These are phyloP conservation scores for Gobiocypris rarus DNA, from an alignment of 2,113 vertebrate species.

Conservation along the genomic window DNA sequence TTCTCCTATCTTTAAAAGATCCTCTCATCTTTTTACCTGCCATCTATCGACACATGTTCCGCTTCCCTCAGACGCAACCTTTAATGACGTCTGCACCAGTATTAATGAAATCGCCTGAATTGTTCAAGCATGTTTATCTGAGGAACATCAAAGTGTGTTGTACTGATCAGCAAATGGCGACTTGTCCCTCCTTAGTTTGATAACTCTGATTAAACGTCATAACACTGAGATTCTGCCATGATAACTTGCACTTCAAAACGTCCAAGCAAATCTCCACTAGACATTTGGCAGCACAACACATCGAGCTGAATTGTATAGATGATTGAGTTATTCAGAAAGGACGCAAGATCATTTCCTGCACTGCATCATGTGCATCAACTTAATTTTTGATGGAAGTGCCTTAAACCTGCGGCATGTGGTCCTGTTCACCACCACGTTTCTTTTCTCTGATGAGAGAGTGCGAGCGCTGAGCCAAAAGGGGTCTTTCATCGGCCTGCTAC, in stretches of 20 bases:
- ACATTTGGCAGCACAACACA: constrained; percentile 66
- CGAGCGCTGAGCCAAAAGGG: constrained; percentile 52
- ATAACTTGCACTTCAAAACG: constrained; percentile 59
- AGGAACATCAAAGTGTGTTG: constrained; percentile 69
- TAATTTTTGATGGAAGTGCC: constrained; percentile 46
- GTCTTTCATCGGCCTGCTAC: constrained; percentile 66
- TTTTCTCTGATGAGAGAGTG: constrained; percentile 43
- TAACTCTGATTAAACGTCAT: constrained; percentile 68
- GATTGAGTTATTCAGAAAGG: constrained; percentile 57
- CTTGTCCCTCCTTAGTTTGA: constrained; percentile 51
- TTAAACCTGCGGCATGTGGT: constrained; percentile 43
- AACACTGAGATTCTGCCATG: constrained; percentile 52
- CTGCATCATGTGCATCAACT: constrained; percentile 48
- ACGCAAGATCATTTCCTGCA: constrained; percentile 47
- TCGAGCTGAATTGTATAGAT: constrained; percentile 61
- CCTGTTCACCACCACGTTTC: constrained; percentile 26
- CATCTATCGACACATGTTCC: not conserved
- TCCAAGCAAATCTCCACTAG: constrained; percentile 46
- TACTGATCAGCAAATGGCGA: constrained; percentile 49
- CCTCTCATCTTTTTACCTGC: not conserved
- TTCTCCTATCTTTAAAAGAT: constrained; percentile 10
- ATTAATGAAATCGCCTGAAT: constrained; percentile 67
- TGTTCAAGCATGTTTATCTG: constrained; percentile 70
- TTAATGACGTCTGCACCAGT: constrained; percentile 59
- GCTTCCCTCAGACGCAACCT: constrained; percentile 43